Conservation (phyloP, 92 coral and sea anemone species). For the Paragorgia papillata region DNA sequence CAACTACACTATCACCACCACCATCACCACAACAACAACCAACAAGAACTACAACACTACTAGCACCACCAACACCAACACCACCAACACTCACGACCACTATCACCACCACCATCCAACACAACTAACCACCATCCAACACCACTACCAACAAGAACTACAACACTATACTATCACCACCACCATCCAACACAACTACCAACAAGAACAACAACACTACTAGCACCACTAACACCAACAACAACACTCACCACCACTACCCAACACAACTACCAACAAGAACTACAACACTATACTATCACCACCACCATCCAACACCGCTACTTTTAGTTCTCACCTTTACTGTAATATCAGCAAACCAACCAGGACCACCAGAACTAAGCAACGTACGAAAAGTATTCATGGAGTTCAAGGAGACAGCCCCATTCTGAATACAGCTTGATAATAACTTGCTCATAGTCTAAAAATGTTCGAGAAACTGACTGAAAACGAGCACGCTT, state of each 20-base stretch:
- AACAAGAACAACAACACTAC: background rate
- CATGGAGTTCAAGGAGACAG: slow-evolving; percentile 3
- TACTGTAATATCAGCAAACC: slow-evolving; percentile 23
- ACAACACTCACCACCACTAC: background rate
- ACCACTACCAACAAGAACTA: too few species aligned
- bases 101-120: background rate
- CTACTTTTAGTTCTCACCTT: background rate
- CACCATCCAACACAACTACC: too few species aligned
- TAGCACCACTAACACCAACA: background rate
- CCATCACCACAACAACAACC: background rate
- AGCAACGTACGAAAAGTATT: slow-evolving; percentile 15
- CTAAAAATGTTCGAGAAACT: background rate
- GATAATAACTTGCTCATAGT: slow-evolving; percentile 39
- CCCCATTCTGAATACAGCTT: slow-evolving; percentile 38
- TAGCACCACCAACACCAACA: background rate
- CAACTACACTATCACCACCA: too few species aligned
- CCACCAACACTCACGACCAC: background rate
- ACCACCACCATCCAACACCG: background rate
- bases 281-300: background rate
- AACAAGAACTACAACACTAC: background rate
- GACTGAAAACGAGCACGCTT: too few species aligned
- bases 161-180: too few species aligned
- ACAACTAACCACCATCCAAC: background rate
- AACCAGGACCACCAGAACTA: slow-evolving; percentile 34
- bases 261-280: background rate